These are phyloP conservation scores for Craseonycteris thonglongyai DNA, from an alignment of 2,113 vertebrate genomes.

Conservation along the genomic window DNA sequence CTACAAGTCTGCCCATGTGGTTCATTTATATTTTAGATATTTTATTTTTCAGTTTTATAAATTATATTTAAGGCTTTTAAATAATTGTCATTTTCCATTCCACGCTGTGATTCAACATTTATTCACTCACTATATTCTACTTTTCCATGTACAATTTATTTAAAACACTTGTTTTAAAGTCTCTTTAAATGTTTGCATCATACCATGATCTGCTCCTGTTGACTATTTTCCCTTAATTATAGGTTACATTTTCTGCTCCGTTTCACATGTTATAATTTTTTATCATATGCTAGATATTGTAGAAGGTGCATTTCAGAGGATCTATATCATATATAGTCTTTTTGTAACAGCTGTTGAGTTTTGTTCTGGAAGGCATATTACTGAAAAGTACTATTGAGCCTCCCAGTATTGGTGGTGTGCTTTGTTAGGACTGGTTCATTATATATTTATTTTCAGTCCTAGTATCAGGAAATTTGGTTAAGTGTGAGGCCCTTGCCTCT, in stretches of 20 bases:
- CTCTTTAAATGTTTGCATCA: not conserved
- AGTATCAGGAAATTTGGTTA: not conserved
- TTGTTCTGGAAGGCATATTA: not conserved
- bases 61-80: not conserved
- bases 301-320: not conserved
- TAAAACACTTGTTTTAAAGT: not conserved
- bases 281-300: not conserved
- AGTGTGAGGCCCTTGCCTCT: not conserved
- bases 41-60: not conserved
- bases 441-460: not conserved
- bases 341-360: not conserved
- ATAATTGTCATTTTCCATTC: not conserved
- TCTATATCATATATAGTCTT: not conserved
- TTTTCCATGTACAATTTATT: not conserved
- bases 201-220: not conserved
- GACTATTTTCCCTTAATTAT: not conserved
- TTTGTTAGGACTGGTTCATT: not conserved
- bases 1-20: not conserved
- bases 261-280: not conserved
- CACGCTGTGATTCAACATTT: not conserved
- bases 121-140: not conserved
- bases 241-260: not conserved
- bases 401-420: not conserved
- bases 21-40: not conserved
- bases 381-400: not conserved